Evolutionary conservation across 1,140 invertebrate species (phyloP).

Genomic region (Epicauta chinensis): DNA sequence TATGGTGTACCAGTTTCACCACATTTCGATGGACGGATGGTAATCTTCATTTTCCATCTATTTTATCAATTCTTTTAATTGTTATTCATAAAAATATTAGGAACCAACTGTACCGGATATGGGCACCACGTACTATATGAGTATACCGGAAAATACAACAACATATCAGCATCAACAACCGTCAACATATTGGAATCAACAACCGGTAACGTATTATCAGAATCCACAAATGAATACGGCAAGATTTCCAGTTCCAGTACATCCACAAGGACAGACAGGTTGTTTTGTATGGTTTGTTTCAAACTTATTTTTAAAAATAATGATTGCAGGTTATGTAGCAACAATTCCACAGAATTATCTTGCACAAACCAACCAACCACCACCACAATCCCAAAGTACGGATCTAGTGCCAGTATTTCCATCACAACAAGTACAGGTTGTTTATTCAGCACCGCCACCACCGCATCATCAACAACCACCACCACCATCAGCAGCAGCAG

Average conservation of each 20-base stretch:
- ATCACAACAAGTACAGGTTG: slow-evolving; percentile 31
- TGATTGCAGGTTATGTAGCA: slow-evolving; percentile 16
- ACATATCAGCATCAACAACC: slow-evolving; percentile 24
- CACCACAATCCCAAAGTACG: slow-evolving; percentile 10
- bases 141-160: slow-evolving; percentile 18
- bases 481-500: too few relatives aligned
- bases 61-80: neutral
- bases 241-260: slow-evolving; percentile 1
- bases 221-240: slow-evolving; percentile 12
- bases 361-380: slow-evolving; percentile 13
- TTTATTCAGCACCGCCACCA: slow-evolving; percentile 20
- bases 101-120: slow-evolving; percentile 21
- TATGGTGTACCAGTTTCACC: slow-evolving; percentile 32
- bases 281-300: neutral
- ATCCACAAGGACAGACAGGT: neutral
- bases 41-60: slow-evolving; percentile 16
- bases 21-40: slow-evolving; percentile 36
- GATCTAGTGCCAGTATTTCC: slow-evolving; percentile 35
- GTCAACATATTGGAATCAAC: slow-evolving; percentile 28
- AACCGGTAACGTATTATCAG: slow-evolving; percentile 28
- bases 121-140: slow-evolving; percentile 27
- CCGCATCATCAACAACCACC: neutral
- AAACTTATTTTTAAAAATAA: neutral
- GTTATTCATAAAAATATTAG: slow-evolving; percentile 15
- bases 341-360: slow-evolving; percentile 16